A percentile compares a stretch with the other conserved stretches of the same genome.
Evolutionary conservation across 2,113 vertebrate genomes (phyloP).

Genomic region (Phainopepla nitens): DNA sequence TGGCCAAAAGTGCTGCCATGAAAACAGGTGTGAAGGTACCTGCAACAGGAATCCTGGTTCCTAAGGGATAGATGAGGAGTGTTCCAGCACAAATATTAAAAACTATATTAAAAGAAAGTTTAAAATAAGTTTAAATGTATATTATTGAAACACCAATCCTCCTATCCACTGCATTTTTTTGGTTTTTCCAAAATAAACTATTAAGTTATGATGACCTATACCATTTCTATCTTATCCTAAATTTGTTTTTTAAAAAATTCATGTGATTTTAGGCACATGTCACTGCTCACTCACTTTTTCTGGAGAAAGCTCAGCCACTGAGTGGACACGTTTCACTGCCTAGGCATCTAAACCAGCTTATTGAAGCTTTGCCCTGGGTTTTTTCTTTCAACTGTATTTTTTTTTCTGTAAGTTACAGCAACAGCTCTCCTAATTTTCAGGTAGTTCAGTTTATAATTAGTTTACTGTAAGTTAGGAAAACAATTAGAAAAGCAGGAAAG

Average conservation of each 20-base stretch:
- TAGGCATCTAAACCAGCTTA: background rate
- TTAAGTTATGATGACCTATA: background rate
- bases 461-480: background rate
- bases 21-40: background rate
- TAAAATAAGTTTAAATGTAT: background rate
- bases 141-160: background rate
- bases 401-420: background rate
- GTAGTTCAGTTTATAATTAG: background rate
- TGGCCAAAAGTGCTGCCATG: background rate
- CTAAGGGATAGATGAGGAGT: background rate
- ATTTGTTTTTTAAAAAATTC: background rate
- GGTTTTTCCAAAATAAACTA: background rate
- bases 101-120: background rate
- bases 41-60: background rate
- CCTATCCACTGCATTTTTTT: background rate
- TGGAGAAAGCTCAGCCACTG: background rate
- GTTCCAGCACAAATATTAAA: background rate
- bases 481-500: background rate
- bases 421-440: background rate
- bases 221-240: background rate
- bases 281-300: background rate
- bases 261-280: background rate
- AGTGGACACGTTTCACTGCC: background rate
- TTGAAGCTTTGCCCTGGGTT: background rate
- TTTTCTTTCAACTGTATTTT: background rate